Base-by-base conservation (phyloP, 2,888 invertebrate species). In the Megastigmus dorsalis region DNA sequence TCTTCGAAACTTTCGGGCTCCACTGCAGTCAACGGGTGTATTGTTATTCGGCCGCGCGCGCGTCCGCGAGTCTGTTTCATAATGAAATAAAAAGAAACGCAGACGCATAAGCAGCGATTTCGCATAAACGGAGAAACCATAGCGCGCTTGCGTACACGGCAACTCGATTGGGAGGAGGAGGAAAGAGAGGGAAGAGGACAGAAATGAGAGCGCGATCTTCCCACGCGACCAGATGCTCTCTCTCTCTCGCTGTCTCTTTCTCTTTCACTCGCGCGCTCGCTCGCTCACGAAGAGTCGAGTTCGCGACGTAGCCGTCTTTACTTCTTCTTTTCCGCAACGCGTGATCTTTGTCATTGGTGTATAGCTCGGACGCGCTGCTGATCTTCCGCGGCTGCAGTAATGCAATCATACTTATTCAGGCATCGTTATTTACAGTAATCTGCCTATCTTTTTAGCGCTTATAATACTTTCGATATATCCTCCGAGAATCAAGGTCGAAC, bases 171-270 rank as follows among this genome's bases (percentile, higher is more conserved):
- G 30, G 26, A 26, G 13, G 45, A 67, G 69, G 60, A 50, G 59
- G 71, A 65, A 52, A 26, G 6, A 33, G 26, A 41, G 13, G 0
- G 28, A 30, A 23, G 36, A 59, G 41, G 45, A 4, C 45, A 72
- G 79, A 77, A 84, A 86, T 81, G 83, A 76, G 86, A 84, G 83
- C 84, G 83, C 82, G 81, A 81, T 83, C 83, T 86, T 86, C 85
- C 84, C 86, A 85, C 86, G 85, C 84, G 82, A 72, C 79, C 80
- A 81, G 82, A 82, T 82, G 80, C 76, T n/a, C n/a, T n/a, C n/a
- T n/a, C n/a, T n/a, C n/a, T n/a, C n/a, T n/a, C n/a, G n/a, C n/a
- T n/a, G n/a, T n/a, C n/a, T n/a, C n/a, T n/a, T n/a, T n/a, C n/a
- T n/a, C n/a, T n/a, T n/a, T n/a, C n/a, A n/a, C 85, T 84, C 86